Evolutionary conservation across 2,113 vertebrate species (phyloP), one percentile per base, ranked within the genome.

Genomic region (Tachysurus fulvidraco): DNA sequence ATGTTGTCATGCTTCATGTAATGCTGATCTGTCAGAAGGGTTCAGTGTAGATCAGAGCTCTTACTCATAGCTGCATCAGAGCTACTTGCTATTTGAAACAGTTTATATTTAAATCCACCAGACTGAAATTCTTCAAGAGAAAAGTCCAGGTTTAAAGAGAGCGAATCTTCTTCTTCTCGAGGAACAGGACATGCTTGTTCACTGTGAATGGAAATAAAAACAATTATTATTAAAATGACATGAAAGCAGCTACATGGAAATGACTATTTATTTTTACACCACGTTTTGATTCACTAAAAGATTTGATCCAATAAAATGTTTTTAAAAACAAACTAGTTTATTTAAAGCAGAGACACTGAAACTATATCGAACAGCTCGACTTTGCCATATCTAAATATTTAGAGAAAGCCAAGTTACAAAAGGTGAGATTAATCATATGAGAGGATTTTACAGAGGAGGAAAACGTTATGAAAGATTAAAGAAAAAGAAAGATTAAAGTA

Each of bases 151-250:
- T 17, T 93, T 94, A 99, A 59, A 99, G 89, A 14, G 98, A 99
- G 89, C 94, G 95, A 89, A 99, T 96, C 94, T 99, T 99, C 95
- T 86, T 99, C 93, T 97, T 97, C 93, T 99, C 98, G 69, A 95
- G 92, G 92, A 99, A 99, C 59, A 99, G 95, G 87, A 99, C 98
- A 81, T 95, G 97, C 88, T 96, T 92, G 89, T 97, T 97, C 88
- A 99, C 98, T 99, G 93, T 81, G 88, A 77, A 91, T 88, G 90
- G 93, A 52, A 92, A 62, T 86, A 85, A 88, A n/a, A 44, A 13
- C 13, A 25, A 73, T 16, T 36, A n/a, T 67, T 81, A 86, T 44
- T 4, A 16, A 60, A 79, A 21, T 55, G 1, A 23, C 19, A 76
- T 13, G 19, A 84, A 23, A 67, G 13, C 30, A 41, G 67, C 44